Base-by-base conservation (phyloP, 2,113 vertebrate species). In the Nannospalax galili region DNA sequence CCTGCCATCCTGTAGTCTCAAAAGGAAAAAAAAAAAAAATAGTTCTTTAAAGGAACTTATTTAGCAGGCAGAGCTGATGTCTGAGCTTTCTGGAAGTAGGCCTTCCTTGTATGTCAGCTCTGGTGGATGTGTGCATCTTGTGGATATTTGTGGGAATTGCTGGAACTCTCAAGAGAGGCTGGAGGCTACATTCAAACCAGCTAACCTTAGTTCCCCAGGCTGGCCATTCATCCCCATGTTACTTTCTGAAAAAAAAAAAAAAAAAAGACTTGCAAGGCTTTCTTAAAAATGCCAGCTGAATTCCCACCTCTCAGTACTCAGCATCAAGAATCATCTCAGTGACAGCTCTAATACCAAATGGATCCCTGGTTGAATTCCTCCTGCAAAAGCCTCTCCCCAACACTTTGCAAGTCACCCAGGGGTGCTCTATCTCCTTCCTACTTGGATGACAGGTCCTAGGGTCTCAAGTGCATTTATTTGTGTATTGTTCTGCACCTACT, bases 21-120 rank as follows among this genome's bases (percentile, higher is more conserved):
- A 85, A 84, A 91, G 87, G 73, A 35, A 72, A 65, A 64, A 26
- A 56, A 92, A 84, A 42, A 72, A 65, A 64, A 26, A 56, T 92
- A 84, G 42, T 96, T 92, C 73, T 95, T 52, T 45, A 67, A 69
- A 92, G 82, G 92, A 92, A 94, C 81, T 95, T 22, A 35, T 22
- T 95, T 87, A 58, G 52, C 89, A 92, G 62, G 32, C 56, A 40
- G 74, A 65, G 67, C 45, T 19, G 0, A 7, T 6, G n/a, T 91
- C 91, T 56, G 82, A 35, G 7, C 69, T 93, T 92, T 10, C 84
- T 15, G 19, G 58, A 78, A 30, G 32, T 24, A 95, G 70, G 48
- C 37, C 3, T n/a, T n/a, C 92, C 77, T 84, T 74, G 80, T 32
- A 5, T 56, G 80, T 84, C 35, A 19, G 90, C 81, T 69, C 72